Base-by-base conservation (phyloP, 2,888 invertebrate species). In the Netelia virgata region DNA sequence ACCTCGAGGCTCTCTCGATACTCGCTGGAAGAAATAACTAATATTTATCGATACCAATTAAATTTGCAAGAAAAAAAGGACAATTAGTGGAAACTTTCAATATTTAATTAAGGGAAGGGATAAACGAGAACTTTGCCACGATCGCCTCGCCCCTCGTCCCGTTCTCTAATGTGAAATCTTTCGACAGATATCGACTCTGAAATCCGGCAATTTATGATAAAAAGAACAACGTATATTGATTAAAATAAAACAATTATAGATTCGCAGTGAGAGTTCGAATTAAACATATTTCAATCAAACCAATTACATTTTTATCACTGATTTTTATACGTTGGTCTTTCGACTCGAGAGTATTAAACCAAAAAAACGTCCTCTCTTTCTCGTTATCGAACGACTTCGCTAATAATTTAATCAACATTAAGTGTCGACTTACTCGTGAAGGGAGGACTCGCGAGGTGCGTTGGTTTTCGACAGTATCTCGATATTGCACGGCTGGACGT, bases 381-480 rank as follows among this genome's bases (percentile, higher is more conserved):
- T 28, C 36, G 66, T 66, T 23, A 28, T 28, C 14, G 11, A n/a
- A 14, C 20, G 10, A 11, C 16, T n/a, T 64, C 10, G 20, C 43
- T 75, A 10, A 41, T 9, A 47, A 28, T 61, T 63, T 66, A 20
- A 69, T 69, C 36, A 78, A 61, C 14, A 14, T n/a, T 43, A 16
- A 3, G n/a, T 50, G 23, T 69, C 9, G 11, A 83, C 84, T 85
- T 77, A 87, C 87, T 73, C 47, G 68, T 84, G 61, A 57, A 20
- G 8, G 14, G 70, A 73, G 47, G 47, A 76, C 28, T 83, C 78
- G 64, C 61, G 73, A 14, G 66, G 61, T 3, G 63, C 64, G 50
- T 82, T 78, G 69, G 72, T 87, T 55, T 92, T 89, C 87, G 92
- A 91, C 43, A 94, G 88, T 41, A 90, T 89, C 83, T 93, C 93